Percentiles rank a stretch among this genome's conserved stretches.
Conservation (phyloP, 2,797 vertebrate species). For the Pseudotriccus pelzelni region DNA sequence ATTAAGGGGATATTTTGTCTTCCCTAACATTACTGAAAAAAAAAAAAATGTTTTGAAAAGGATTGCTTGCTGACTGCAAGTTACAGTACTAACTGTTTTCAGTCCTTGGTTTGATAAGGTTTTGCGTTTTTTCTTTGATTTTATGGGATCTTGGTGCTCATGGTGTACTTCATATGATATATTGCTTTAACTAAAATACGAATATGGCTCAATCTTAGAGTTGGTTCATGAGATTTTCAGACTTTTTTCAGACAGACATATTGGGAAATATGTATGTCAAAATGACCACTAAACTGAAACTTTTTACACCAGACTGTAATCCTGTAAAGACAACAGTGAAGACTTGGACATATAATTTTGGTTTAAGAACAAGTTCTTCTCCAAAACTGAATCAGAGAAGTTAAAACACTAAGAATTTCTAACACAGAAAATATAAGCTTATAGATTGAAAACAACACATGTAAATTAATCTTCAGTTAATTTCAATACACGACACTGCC, state of each 20-base stretch:
- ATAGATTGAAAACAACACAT: background rate
- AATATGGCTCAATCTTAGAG: background rate
- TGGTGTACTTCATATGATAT: background rate
- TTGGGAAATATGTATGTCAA: background rate
- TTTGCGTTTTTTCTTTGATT: background rate
- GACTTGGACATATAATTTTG: background rate
- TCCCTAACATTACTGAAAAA: background rate
- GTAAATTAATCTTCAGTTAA: background rate
- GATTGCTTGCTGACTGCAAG: background rate
- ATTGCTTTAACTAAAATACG: background rate
- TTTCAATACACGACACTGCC: background rate
- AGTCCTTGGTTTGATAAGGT: background rate
- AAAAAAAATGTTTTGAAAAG: background rate
- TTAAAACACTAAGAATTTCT: background rate
- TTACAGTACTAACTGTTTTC: background rate
- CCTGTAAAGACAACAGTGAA: background rate
- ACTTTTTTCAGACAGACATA: background rate
- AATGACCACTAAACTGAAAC: background rate
- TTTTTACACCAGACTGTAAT: background rate
- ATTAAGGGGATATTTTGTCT: background rate
- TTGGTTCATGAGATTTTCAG: background rate
- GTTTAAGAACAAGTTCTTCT: background rate
- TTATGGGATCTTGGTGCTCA: background rate
- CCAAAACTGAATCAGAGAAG: background rate
- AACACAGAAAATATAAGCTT: background rate